These are phyloP conservation scores for Phainopepla nitens DNA, from an alignment of 2,113 vertebrate species.

Conservation along the genomic window DNA sequence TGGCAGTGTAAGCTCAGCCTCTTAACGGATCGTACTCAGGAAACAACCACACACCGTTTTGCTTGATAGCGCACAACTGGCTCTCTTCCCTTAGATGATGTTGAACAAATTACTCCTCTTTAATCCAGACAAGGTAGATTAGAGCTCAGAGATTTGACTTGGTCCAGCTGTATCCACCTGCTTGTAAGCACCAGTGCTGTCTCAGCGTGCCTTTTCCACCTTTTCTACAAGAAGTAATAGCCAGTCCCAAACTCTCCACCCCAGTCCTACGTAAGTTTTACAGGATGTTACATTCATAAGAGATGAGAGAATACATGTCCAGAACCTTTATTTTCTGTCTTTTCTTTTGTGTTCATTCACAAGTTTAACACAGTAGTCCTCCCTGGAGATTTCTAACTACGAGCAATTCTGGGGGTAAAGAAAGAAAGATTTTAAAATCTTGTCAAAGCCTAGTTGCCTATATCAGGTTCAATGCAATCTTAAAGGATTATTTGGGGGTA, in stretches of 20 bases:
- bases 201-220: not conserved
- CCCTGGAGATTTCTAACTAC: not conserved
- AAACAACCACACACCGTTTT: slow-evolving; percentile 42
- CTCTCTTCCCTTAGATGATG: slow-evolving; percentile 35
- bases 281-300: not conserved
- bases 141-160: slow-evolving; percentile 50
- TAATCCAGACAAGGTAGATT: slow-evolving; percentile 69
- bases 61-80: slow-evolving; percentile 21
- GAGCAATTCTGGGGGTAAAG: not conserved
- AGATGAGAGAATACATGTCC: not conserved
- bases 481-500: not conserved
- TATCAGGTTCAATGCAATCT: not conserved
- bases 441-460: not conserved
- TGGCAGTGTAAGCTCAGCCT: slow-evolving; percentile 43
- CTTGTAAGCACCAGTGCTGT: not conserved
- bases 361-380: not conserved
- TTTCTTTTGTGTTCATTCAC: not conserved
- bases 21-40: slow-evolving; percentile 38
- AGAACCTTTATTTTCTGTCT: not conserved
- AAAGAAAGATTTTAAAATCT: not conserved
- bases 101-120: slow-evolving; percentile 66
- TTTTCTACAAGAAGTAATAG: not conserved
- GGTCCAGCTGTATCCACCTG: slow-evolving; percentile 52
- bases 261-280: not conserved
- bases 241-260: not conserved